Evolutionary conservation across 2,888 invertebrate genomes (phyloP), one percentile per base, ranked within the genome.

Genomic region (Leptothorax acervorum): DNA sequence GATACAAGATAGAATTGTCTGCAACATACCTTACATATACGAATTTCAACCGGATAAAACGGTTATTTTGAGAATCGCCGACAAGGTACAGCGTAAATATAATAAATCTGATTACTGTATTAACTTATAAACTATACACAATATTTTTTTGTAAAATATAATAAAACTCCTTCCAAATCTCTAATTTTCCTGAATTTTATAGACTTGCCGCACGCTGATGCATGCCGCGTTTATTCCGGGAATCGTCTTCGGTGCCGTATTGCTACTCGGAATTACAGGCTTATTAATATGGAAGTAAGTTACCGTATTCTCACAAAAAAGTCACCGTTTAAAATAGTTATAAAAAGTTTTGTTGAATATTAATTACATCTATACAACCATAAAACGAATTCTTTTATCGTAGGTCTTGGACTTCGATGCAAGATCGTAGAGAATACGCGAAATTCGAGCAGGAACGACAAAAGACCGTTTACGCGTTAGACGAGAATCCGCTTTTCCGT

Each of bases 401-500:
- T 70, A 93, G 93, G 74, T 87, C 85, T 53, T 93, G 91, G 89
- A 88, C 86, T 0, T 84, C 62, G 1, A 88, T 92, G 63, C 85
- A 92, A 45, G 93, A 93, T 68, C 88, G 78, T 68, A 88, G 85
- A 18, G 93, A 93, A 70, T 92, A 86, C 55, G 91, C 88, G 0
- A 92, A 91, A 65, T 93, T 93, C 62, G 87, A 89, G 55, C 71
- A 83, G 48, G 91, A 92, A 51, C 89, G 76, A 18, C 85, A 87
- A 45, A 90, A 81, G 55, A 93, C 92, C 0, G 86, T 92, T 15
- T 92, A 90, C 28, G 89, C 89, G 48, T 63, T 89, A 18, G 85
- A 89, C 23, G 89, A 96, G 84, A 97, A 97, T 92, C 97, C 97
- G 0, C 91, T 97, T 84, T 97, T 97, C 88, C 96, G 95, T 87